Conservation (phyloP, 2,113 vertebrate species). For the Zapornia atra region DNA sequence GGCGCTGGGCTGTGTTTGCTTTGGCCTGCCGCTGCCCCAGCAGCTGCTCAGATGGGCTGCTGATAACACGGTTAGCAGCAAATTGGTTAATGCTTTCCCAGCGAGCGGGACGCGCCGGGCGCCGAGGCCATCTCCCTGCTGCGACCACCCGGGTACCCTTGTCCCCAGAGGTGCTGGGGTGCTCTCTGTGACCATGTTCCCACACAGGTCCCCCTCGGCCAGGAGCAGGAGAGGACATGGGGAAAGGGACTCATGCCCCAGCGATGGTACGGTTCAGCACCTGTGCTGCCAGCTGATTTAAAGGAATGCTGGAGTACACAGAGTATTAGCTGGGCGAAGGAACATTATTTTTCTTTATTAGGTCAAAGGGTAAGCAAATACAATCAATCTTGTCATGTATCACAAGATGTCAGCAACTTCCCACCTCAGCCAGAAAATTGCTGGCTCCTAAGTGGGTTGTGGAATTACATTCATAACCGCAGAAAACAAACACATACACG, state of each 20-base stretch:
- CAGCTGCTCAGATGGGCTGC: conserved; percentile 55
- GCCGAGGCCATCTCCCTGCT: neutral
- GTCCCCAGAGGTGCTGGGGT: neutral
- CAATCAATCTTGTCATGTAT: conserved; percentile 70
- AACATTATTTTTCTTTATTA: conserved; percentile 69
- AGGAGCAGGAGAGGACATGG: neutral
- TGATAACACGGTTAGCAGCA: conserved; percentile 58
- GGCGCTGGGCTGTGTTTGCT: conserved; percentile 34
- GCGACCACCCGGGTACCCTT: neutral
- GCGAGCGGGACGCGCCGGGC: neutral
- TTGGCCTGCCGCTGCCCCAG: conserved; percentile 41
- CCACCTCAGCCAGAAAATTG: conserved; percentile 70
- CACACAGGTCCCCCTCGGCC: accelerated
- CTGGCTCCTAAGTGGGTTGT: conserved; percentile 48
- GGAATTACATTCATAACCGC: conserved; percentile 52
- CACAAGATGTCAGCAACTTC: conserved; percentile 70
- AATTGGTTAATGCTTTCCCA: conserved; percentile 62
- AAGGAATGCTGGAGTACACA: conserved; percentile 6
- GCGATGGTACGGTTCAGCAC: neutral
- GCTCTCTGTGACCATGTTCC: neutral
- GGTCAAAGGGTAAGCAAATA: conserved; percentile 72
- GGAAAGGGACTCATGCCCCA: neutral
- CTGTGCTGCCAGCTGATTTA: conserved; percentile 30
- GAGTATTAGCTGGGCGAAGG: conserved; percentile 35
- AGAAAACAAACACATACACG: conserved; percentile 32